These are phyloP conservation scores for Andrena fulva DNA, from an alignment of 2,888 invertebrate genomes.

Conservation along the genomic window DNA sequence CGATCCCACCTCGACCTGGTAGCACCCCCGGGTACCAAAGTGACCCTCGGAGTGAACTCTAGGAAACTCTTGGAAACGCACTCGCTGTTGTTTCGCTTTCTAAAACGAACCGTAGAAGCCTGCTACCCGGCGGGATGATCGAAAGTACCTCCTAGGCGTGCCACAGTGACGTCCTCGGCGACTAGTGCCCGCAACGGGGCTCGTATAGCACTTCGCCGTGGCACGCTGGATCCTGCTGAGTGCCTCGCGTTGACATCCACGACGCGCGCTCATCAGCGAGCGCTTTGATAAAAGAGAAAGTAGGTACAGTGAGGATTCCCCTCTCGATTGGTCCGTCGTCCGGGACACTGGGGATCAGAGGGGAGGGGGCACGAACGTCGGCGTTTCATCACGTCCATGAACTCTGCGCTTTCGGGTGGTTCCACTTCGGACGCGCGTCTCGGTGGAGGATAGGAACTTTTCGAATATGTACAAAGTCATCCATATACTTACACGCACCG, in stretches of 20 bases:
- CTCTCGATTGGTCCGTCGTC: slow-evolving; percentile 1
- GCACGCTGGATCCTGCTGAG: too few species aligned
- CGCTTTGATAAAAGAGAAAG: neutral
- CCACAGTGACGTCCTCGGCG: slow-evolving; percentile 14
- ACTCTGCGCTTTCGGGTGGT: slow-evolving; percentile 64
- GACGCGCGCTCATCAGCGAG: neutral
- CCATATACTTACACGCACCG: slow-evolving; percentile 22
- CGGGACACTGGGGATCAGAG: neutral
- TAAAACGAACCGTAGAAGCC: neutral
- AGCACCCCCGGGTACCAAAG: neutral
- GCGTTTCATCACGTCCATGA: slow-evolving; percentile 69
- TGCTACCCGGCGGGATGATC: neutral
- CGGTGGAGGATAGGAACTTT: slow-evolving; percentile 54
- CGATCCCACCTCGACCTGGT: neutral
- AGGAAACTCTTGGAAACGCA: neutral
- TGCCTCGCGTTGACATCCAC: neutral
- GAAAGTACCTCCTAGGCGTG: neutral
- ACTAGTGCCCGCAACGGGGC: neutral
- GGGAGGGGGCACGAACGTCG: slow-evolving; percentile 54
- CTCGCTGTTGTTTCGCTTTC: neutral
- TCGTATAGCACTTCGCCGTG: neutral
- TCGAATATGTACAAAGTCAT: slow-evolving; percentile 67
- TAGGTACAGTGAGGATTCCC: neutral
- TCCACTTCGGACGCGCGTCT: slow-evolving; percentile 37
- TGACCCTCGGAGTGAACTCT: neutral